Percentiles rank a stretch among this genome's conserved stretches.
phyloP scores from a whole-genome alignment of 2,113 vertebrate genomes.

The Nanorana parkeri region DNA sequence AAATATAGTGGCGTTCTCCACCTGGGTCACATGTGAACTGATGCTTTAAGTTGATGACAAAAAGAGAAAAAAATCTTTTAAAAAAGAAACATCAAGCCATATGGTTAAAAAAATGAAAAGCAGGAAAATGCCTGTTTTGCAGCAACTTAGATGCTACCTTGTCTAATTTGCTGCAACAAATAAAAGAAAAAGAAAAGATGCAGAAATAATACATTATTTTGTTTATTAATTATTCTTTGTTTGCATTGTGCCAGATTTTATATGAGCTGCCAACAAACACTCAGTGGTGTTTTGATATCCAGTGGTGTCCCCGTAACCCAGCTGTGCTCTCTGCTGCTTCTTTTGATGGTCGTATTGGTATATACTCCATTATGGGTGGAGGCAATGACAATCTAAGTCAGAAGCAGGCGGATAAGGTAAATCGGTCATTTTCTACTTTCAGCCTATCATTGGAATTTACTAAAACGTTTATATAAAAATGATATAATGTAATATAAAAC shows the following conservation, averaged over 20 bases:
- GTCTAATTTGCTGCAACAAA: no score
- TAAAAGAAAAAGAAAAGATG: no score
- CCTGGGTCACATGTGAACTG: no score
- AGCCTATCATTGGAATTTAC: background rate
- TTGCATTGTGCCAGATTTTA: slow-evolving; percentile 76
- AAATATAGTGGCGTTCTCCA: no score
- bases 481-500: background rate
- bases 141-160: no score
- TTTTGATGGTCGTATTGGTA: slow-evolving; percentile 87
- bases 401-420: slow-evolving; percentile 83
- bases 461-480: no score
- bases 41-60: no score
- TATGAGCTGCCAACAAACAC: slow-evolving; percentile 92
- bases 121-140: no score
- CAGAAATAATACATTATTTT: no score
- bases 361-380: slow-evolving; percentile 97
- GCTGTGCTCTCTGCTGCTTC: slow-evolving; percentile 91
- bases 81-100: no score
- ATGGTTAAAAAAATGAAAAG: no score
- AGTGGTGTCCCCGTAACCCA: slow-evolving; percentile 96
- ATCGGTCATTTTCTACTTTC: background rate
- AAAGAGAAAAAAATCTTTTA: no score
- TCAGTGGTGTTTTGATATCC: slow-evolving; percentile 97
- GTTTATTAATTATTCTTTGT: background rate
- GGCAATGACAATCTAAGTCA: slow-evolving; percentile 79